phyloP scores from a whole-genome alignment of 2,113 vertebrate species.

The Cottus gobio region DNA sequence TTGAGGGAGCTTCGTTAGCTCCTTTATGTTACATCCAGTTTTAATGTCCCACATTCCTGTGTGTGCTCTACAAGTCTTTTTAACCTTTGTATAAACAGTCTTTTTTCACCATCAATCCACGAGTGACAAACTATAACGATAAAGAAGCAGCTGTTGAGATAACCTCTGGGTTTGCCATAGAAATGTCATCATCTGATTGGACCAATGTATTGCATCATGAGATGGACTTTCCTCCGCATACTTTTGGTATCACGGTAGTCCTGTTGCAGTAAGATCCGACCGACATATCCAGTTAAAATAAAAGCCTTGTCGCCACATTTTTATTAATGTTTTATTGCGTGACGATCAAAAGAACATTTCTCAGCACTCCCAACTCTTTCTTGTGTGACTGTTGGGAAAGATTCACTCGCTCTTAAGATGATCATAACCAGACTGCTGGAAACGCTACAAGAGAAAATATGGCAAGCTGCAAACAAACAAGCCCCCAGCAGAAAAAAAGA shows the following conservation, averaged over 20 bases:
- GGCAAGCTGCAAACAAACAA: constrained; percentile 60
- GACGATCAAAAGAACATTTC: constrained; percentile 21
- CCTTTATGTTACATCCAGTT: not conserved
- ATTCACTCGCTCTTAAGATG: constrained; percentile 45
- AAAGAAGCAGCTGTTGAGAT: constrained; percentile 9
- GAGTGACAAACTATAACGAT: constrained; percentile 12
- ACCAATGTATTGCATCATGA: not conserved
- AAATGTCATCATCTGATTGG: not conserved
- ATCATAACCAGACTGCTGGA: constrained; percentile 62
- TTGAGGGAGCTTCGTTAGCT: not conserved
- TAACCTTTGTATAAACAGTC: not conserved
- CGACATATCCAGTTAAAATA: constrained; percentile 15
- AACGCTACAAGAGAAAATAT: constrained; percentile 55
- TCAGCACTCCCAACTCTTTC: constrained; percentile 31
- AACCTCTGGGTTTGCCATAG: not conserved
- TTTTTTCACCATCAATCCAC: constrained; percentile 11
- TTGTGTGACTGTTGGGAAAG: constrained; percentile 29
- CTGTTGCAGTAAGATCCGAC: not conserved
- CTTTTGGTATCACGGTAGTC: not conserved
- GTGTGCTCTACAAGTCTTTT: not conserved
- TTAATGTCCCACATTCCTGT: not conserved
- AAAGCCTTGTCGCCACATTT: not conserved
- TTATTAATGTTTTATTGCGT: not conserved
- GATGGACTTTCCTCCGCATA: not conserved
- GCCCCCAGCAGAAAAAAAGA: constrained; percentile 27